Evolutionary conservation across 1,140 invertebrate genomes (phyloP).

Genomic region (Aphelenchoides fujianensis): DNA sequence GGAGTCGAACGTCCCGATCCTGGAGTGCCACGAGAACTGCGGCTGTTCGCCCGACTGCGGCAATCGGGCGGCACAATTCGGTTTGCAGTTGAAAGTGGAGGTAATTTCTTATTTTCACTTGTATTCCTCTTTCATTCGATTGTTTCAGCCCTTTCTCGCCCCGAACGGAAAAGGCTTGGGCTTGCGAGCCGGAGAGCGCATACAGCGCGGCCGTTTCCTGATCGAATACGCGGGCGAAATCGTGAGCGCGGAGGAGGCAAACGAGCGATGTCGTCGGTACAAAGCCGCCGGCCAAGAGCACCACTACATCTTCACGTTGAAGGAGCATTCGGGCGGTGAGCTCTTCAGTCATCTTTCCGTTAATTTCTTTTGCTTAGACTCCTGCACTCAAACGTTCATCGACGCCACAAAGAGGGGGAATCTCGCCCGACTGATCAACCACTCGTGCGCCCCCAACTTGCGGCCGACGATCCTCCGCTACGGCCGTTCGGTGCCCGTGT

Average conservation of each 20-base stretch:
- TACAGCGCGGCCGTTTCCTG: constrained; percentile 30
- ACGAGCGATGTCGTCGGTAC: background rate
- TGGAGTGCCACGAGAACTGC: constrained; percentile 8
- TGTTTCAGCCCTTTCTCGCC: constrained; percentile 3
- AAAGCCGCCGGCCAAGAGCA: background rate
- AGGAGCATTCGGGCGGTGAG: background rate
- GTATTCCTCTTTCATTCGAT: background rate
- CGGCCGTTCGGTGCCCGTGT: constrained; percentile 17
- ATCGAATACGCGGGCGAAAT: constrained; percentile 45
- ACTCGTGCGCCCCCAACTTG: constrained; percentile 93
- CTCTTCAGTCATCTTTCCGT: background rate
- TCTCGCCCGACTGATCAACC: constrained; percentile 96
- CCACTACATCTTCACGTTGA: constrained; percentile 10
- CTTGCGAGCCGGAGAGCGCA: constrained; percentile 22
- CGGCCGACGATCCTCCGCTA: constrained; percentile 33
- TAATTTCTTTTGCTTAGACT: background rate
- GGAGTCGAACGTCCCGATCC: background rate
- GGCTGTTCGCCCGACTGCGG: constrained; percentile 4
- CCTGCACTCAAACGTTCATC: constrained; percentile 67
- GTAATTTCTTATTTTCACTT: background rate
- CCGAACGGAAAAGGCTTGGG: constrained; percentile 35
- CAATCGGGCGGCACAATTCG: constrained; percentile 15
- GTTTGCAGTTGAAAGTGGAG: constrained; percentile 8
- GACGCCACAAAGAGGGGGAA: constrained; percentile 98
- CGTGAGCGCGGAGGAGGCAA: constrained; percentile 29